Evolutionary conservation across 2,888 invertebrate genomes (phyloP).

Genomic region (Icerya purchasi): DNA sequence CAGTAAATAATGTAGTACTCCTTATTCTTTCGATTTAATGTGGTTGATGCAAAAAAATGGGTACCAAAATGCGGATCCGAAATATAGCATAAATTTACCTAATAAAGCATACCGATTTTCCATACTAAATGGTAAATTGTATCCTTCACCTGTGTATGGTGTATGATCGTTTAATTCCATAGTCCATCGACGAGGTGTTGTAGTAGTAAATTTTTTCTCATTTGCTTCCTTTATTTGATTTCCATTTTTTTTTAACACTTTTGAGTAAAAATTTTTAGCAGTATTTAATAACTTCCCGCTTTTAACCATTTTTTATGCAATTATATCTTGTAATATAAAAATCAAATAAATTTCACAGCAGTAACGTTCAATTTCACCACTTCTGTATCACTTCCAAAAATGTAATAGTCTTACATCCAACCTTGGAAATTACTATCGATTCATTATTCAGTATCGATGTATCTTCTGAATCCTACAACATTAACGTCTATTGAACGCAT

Average conservation of each 20-base stretch:
- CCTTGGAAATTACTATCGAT: no score
- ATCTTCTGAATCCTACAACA: no score
- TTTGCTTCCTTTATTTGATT: not conserved
- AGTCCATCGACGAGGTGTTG: not conserved
- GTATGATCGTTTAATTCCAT: not conserved
- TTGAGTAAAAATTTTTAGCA: not conserved
- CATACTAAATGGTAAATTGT: constrained; percentile 4
- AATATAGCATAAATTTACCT: constrained; percentile 2
- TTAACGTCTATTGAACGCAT: no score
- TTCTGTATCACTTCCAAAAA: no score
- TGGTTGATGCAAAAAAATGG: not conserved
- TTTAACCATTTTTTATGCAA: not conserved
- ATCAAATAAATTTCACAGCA: no score
- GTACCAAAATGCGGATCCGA: constrained; percentile 6
- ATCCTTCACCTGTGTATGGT: not conserved
- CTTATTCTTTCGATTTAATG: not conserved
- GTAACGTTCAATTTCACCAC: no score
- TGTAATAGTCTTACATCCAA: no score
- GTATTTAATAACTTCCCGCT: not conserved
- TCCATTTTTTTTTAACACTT: not conserved
- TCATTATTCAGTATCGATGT: no score
- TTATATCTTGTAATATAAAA: no score
- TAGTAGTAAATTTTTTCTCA: not conserved
- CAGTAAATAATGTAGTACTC: no score
- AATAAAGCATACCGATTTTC: constrained; percentile 2